Base-by-base conservation (phyloP, 1,140 invertebrate species). In the Macrotrachela quadricornifera region DNA sequence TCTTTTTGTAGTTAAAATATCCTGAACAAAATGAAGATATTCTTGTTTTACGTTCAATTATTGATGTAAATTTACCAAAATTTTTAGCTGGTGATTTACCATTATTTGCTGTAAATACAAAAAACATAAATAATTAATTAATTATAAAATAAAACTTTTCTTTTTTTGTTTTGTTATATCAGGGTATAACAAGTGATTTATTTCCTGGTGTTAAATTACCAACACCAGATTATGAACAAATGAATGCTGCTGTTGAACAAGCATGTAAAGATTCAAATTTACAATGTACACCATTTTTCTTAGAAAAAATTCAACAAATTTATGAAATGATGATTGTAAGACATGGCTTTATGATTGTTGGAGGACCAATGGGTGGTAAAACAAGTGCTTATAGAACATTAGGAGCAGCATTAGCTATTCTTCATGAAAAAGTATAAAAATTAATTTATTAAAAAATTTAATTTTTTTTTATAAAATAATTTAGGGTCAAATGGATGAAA, bases 301-400 rank as follows among this genome's bases (percentile, higher is more conserved):
- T 88, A 49, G 80, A 85, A 67, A 92, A 92, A 71, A 78, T 85
- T 37, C 81, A 85, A 57, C 82, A 92, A 66, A 77, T 92, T 15
- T 92, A 87, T 65, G 86, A 92, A 70, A 92, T 91, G 85, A 90
- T 92, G 75, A 78, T 87, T 40, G 84, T 90, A 1, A 74, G 84
- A 36, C 85, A 88, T 64, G 74, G 74, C 15, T 76, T 92, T 58
- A 91, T 92, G 83, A 79, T 92, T 55, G 83, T 91, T 4, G 87
- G 88, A n/a, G 75, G 79, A 60, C 83, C 88, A 11, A 86, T 88
- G 64, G 83, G 81, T 54, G 70, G 70, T 6, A 71, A 71, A 51
- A 70, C 68, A n/a, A 59, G 50, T 14, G 65, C 67, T 12, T 71
- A 71, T 59, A 61, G 78, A 59, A 77, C 81, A 0, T 71, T 94